Evolutionary conservation across 2,797 vertebrate genomes (phyloP), one percentile per base, ranked within the genome.

Genomic region (Oreochromis mossambicus): DNA sequence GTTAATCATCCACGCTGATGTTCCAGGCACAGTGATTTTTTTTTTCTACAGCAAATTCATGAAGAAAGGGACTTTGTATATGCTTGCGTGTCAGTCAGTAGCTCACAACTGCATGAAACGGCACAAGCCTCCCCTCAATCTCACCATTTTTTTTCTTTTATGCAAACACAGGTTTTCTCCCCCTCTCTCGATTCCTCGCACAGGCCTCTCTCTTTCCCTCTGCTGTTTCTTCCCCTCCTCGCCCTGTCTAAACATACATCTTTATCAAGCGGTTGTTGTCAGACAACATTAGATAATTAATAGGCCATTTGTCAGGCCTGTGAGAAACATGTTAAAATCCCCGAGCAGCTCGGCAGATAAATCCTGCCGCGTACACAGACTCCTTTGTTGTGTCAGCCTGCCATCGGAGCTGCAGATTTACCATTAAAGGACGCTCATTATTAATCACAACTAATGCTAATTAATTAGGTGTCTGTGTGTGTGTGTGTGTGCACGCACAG

Each of bases 211-310:
- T 78, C 61, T 89, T 85, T 86, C 54, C 82, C 94, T 92, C 54
- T 32, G 51, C 85, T 48, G 80, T 88, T 83, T 91, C 81, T 79
- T 91, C 89, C 90, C 88, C 92, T 94, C 94, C 92, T 91, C 86
- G 87, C 92, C 94, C 92, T 93, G 91, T 95, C 92, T 91, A 98
- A 98, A 96, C 98, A 99, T 99, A 99, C 98, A 98, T 99, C 98
- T 99, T 99, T 99, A 99, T 99, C 99, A 99, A 98, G 98, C 95
- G 95, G 95, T 97, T 98, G 97, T 99, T 99, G 98, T 99, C 99
- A 99, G 98, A 98, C 98, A 98, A 98, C 98, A 99, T 99, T 98
- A 99, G 98, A 99, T 99, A 99, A 99, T 99, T 99, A 99, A 99
- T 99, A 99, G 98, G 97, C 98, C 98, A 99, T 99, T 99, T 99